Conservation (phyloP, 2,888 invertebrate species). For the Lutraria lutraria region DNA sequence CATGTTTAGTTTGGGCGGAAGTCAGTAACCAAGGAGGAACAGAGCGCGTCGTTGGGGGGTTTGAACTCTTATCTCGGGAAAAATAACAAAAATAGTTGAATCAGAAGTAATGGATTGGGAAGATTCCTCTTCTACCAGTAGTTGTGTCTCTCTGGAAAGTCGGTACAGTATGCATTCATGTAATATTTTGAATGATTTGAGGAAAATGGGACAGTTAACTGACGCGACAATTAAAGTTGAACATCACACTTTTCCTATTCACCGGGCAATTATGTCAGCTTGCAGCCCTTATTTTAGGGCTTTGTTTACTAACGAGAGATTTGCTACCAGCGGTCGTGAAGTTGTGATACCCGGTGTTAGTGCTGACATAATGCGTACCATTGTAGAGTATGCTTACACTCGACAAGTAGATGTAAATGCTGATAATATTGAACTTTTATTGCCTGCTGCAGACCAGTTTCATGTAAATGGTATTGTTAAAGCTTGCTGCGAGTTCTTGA, state of each 20-base stretch:
- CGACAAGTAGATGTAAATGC: slow-evolving; percentile 92
- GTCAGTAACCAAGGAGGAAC: slow-evolving; percentile 24
- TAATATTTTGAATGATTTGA: slow-evolving; percentile 93
- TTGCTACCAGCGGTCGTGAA: slow-evolving; percentile 77
- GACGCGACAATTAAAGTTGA: slow-evolving; percentile 95
- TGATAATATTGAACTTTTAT: slow-evolving; percentile 91
- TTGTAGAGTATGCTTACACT: slow-evolving; percentile 95
- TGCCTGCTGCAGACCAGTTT: slow-evolving; percentile 95
- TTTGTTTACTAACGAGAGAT: slow-evolving; percentile 93
- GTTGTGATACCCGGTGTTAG: slow-evolving; percentile 88
- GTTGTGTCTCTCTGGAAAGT: slow-evolving; percentile 86
- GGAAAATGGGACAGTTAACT: slow-evolving; percentile 93
- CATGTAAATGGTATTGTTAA: slow-evolving; percentile 93
- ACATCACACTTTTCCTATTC: slow-evolving; percentile 93
- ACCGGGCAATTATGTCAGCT: slow-evolving; percentile 89
- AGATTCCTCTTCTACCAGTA: slow-evolving; percentile 19
- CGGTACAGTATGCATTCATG: slow-evolving; percentile 94
- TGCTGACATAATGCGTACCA: slow-evolving; percentile 91
- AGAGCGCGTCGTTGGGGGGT: neutral
- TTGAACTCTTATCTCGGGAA: neutral
- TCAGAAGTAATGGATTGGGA: slow-evolving; percentile 46
- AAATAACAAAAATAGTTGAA: neutral
- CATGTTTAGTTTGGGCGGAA: slow-evolving; percentile 29
- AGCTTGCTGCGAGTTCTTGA: slow-evolving; percentile 93
- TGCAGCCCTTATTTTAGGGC: slow-evolving; percentile 97